A percentile compares a stretch with the other conserved stretches of the same genome.
phyloP scores from a whole-genome alignment of 1,140 invertebrate species.

The Penaeus indicus region DNA sequence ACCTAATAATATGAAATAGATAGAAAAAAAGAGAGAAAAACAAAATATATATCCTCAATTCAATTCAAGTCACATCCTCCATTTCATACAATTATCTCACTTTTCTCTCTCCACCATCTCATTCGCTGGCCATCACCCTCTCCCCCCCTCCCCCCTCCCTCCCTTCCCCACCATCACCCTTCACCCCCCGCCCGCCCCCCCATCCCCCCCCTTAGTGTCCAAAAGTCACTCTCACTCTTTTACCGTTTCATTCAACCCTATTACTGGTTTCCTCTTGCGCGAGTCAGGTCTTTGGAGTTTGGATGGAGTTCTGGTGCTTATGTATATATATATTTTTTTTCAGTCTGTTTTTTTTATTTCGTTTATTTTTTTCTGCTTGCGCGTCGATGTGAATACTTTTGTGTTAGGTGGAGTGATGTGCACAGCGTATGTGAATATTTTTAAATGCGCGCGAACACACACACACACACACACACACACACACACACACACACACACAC shows the following conservation, averaged over 20 bases:
- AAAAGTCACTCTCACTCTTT: too few species aligned
- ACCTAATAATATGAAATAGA: too few species aligned
- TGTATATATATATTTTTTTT: too few species aligned
- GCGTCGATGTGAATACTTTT: not conserved
- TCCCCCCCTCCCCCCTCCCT: not conserved
- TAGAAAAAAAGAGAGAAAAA: too few species aligned
- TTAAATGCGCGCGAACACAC: not conserved
- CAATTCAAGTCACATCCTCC: not conserved
- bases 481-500: not conserved
- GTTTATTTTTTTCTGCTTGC: not conserved
- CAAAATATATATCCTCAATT: not conserved
- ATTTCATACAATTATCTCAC: not conserved
- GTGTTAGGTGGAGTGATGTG: too few species aligned
- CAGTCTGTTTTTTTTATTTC: too few species aligned
- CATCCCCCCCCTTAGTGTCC: not conserved
- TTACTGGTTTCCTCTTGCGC: too few species aligned
- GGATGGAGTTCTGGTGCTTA: too few species aligned
- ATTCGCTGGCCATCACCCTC: not conserved
- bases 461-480: slow-evolving; percentile 21
- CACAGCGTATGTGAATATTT: not conserved
- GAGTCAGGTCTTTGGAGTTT: too few species aligned
- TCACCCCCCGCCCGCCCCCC: not conserved
- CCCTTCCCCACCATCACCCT: not conserved
- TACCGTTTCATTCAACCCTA: too few species aligned
- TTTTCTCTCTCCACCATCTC: not conserved